phyloP scores from a whole-genome alignment of 2,888 invertebrate genomes.

The Stratiomys singularior region DNA sequence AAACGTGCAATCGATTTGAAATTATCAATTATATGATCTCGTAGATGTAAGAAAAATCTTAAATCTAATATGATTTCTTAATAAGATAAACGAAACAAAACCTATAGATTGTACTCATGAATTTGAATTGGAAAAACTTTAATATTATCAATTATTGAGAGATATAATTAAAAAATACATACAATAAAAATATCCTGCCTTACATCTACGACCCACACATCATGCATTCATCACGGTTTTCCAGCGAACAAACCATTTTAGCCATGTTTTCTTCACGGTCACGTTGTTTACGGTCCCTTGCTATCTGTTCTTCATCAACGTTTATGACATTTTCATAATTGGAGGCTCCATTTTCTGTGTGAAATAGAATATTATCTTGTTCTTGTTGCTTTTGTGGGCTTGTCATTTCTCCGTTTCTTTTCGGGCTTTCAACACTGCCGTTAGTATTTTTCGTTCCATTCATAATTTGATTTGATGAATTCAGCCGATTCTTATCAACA shows the following conservation, averaged over 20 bases:
- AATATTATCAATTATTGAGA: too few relatives aligned
- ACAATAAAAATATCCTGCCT: neutral
- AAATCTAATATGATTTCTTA: too few relatives aligned
- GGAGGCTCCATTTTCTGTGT: neutral
- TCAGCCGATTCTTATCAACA: conserved; percentile 84
- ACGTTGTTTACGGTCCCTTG: conserved; percentile 19
- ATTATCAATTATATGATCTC: too few relatives aligned
- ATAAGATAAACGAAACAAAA: too few relatives aligned
- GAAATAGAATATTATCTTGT: neutral
- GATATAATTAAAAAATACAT: neutral
- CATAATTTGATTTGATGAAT: conserved; percentile 46
- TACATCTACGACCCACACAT: conserved; percentile 81
- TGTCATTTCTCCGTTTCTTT: neutral
- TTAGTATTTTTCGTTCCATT: neutral
- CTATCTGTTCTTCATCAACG: conserved; percentile 45
- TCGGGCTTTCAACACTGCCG: neutral
- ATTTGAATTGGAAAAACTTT: too few relatives aligned
- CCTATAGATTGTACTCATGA: too few relatives aligned
- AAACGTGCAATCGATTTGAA: too few relatives aligned
- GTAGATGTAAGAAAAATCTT: too few relatives aligned
- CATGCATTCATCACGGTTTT: conserved; percentile 87
- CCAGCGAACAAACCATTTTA: conserved; percentile 84
- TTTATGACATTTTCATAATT: neutral
- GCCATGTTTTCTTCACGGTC: conserved; percentile 71
- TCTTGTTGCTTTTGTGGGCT: neutral